Conservation (phyloP, 1,140 invertebrate species). For the Sycophila sp. region DNA sequence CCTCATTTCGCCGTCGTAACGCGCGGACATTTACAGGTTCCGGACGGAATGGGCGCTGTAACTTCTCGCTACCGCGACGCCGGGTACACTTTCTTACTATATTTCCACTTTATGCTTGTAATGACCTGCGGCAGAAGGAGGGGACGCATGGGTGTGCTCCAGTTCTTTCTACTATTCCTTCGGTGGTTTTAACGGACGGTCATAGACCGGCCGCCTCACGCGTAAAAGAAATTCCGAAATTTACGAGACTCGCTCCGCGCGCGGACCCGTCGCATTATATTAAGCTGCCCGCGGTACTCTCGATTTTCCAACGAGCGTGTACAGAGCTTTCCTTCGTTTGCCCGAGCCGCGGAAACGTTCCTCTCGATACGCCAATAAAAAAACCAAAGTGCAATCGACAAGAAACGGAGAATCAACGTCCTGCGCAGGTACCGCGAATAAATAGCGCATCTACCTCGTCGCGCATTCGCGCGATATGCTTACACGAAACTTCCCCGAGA, state of each 20-base stretch:
- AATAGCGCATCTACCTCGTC: no score
- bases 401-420: neutral
- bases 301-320: no score
- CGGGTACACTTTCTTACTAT: slow-evolving; percentile 18
- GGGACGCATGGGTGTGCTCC: neutral
- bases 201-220: slow-evolving; percentile 8
- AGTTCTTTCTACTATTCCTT: neutral
- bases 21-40: slow-evolving; percentile 27
- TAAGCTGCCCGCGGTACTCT: no score
- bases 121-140: slow-evolving; percentile 14
- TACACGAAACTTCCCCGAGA: neutral
- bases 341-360: no score
- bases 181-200: slow-evolving; percentile 21
- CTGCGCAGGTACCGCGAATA: neutral
- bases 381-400: neutral
- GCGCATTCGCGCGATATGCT: no score
- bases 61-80: slow-evolving; percentile 33
- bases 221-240: slow-evolving; percentile 38
- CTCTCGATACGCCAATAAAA: neutral
- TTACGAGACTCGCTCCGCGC: slow-evolving; percentile 3
- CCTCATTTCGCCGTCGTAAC: neutral
- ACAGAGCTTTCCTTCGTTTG: no score
- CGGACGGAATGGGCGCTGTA: slow-evolving; percentile 29
- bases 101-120: slow-evolving; percentile 41
- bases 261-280: neutral